A percentile compares a stretch with the other conserved stretches of the same genome.
These are phyloP conservation scores for Meloidogyne chitwoodi DNA, from an alignment of 1,140 invertebrate species.

Conservation along the genomic window DNA sequence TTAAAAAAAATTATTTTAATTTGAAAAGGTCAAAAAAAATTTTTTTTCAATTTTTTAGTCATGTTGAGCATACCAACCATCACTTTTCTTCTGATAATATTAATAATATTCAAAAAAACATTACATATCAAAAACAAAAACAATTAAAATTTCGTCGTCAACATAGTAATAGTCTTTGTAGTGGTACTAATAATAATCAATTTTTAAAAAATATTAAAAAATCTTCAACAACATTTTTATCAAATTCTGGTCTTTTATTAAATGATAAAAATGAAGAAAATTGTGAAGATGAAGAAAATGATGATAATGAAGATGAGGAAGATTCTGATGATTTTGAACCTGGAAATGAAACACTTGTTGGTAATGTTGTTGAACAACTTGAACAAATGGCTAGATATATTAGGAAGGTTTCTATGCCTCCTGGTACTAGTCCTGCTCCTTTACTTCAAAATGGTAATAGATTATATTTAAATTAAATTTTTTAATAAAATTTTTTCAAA, in stretches of 20 bases:
- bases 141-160: not conserved
- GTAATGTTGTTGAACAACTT: constrained; percentile 33
- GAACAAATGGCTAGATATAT: constrained; percentile 35
- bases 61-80: not conserved
- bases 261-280: not conserved
- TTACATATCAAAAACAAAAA: not conserved
- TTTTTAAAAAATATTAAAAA: not conserved
- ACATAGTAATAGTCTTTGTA: constrained; percentile 16
- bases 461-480: not conserved
- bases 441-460: not conserved
- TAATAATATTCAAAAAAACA: not conserved
- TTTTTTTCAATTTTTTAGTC: not conserved
- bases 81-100: not conserved
- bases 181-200: too few species aligned
- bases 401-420: constrained; percentile 38
- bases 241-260: constrained; percentile 5
- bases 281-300: constrained; percentile 7
- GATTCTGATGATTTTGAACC: constrained; percentile 24
- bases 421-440: constrained; percentile 19
- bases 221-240: not conserved
- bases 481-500: too few species aligned
- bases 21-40: too few species aligned
- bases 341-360: constrained; percentile 30
- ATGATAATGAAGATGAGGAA: constrained; percentile 9
- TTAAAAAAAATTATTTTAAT: too few species aligned